Conservation (phyloP, 2,113 vertebrate species). For the Vulpes vulpes region DNA sequence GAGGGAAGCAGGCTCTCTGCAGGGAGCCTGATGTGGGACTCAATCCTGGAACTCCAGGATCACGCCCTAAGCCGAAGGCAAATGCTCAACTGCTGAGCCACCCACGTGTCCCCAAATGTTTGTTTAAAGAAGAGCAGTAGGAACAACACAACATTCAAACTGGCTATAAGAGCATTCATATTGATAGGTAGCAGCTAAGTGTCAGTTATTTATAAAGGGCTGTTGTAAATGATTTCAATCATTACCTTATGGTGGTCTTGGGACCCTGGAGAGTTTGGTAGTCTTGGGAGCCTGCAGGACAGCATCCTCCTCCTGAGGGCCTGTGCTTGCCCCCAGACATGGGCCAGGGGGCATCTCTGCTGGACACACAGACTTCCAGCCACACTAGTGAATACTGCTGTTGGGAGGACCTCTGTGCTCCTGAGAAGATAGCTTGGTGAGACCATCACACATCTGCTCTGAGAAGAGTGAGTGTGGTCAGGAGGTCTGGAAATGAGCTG, state of each 20-base stretch:
- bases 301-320: fast-evolving
- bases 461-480: neutral
- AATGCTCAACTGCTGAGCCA: too few species aligned
- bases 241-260: neutral
- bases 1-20: too few species aligned
- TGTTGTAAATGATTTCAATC: neutral
- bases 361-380: fast-evolving
- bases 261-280: neutral
- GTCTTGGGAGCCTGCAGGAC: too few species aligned
- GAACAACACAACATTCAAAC: neutral
- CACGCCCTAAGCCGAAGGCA: too few species aligned
- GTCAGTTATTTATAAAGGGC: neutral
- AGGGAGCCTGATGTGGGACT: too few species aligned
- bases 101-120: too few species aligned
- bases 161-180: fast-evolving
- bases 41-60: too few species aligned
- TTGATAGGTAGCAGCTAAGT: too few species aligned
- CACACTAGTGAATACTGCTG: fast-evolving
- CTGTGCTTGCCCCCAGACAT: fast-evolving
- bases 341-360: fast-evolving
- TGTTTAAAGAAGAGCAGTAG: neutral
- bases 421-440: neutral
- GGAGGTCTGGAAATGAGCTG: neutral
- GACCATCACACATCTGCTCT: neutral
- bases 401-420: neutral